Evolutionary conservation across 2,797 vertebrate genomes (phyloP).

Genomic region (Sciurus carolinensis): DNA sequence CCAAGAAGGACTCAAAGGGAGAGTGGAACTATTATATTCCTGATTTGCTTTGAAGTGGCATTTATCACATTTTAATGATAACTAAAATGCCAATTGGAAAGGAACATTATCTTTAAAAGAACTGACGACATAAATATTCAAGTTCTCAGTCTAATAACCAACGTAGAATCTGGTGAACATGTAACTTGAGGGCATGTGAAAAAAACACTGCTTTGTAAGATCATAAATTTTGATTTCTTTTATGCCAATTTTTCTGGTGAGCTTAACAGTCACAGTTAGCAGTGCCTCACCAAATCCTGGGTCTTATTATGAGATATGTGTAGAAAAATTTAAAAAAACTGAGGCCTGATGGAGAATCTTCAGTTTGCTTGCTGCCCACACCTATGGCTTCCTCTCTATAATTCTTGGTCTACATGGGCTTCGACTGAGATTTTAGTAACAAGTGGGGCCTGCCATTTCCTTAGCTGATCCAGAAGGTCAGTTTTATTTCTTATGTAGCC

Average conservation of each 20-base stretch:
- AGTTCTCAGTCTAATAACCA: constrained; percentile 16
- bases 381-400: background rate
- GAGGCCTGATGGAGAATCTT: constrained; percentile 28
- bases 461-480: background rate
- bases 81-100: background rate
- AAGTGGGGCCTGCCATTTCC: constrained; percentile 43
- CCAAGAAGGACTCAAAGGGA: background rate
- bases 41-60: constrained; percentile 11
- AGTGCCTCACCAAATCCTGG: background rate
- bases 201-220: background rate
- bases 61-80: constrained; percentile 19
- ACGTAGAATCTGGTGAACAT: background rate
- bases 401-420: background rate
- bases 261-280: background rate
- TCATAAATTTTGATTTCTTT: constrained; percentile 46
- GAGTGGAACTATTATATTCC: constrained; percentile 3
- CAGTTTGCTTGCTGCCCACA: background rate
- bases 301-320: background rate
- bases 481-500: constrained; percentile 30
- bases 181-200: background rate
- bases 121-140: background rate
- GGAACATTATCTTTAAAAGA: background rate
- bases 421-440: constrained; percentile 26
- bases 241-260: background rate
- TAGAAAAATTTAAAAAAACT: background rate